phyloP scores from a whole-genome alignment of 2,888 invertebrate genomes.

The Cantharis flavilabris region DNA sequence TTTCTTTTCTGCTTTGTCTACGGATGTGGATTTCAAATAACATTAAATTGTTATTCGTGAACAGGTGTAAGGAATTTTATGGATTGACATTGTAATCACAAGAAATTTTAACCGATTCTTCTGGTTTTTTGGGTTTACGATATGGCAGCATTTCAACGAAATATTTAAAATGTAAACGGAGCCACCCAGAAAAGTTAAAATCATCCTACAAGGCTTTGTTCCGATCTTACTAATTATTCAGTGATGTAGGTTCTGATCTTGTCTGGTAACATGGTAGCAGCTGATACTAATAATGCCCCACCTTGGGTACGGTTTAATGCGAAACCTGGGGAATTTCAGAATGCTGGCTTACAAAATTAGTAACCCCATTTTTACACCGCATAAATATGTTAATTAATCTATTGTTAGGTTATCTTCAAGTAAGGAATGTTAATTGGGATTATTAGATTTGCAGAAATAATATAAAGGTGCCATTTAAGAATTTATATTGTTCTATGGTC shows the following conservation, averaged over 20 bases:
- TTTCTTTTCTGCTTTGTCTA: too few species aligned
- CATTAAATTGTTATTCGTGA: too few species aligned
- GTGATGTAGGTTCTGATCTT: neutral
- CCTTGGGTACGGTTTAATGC: neutral
- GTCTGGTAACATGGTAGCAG: neutral
- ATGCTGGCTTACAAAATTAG: neutral
- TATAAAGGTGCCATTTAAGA: neutral
- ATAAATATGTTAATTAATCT: neutral
- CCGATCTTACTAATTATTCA: neutral
- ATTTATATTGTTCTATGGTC: neutral
- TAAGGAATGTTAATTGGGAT: neutral
- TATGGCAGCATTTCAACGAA: neutral
- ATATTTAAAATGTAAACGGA: neutral
- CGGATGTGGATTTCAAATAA: too few species aligned
- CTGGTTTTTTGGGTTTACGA: too few species aligned
- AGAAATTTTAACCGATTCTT: too few species aligned
- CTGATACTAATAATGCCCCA: neutral
- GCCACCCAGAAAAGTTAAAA: neutral
- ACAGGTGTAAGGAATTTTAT: too few species aligned
- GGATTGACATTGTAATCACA: too few species aligned
- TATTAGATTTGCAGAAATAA: neutral
- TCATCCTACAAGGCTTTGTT: neutral
- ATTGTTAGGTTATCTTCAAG: neutral
- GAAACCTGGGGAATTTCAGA: neutral
- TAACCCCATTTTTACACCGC: neutral